These are phyloP conservation scores for Apodemus sylvaticus DNA, from an alignment of 2,113 vertebrate species.

Conservation along the genomic window DNA sequence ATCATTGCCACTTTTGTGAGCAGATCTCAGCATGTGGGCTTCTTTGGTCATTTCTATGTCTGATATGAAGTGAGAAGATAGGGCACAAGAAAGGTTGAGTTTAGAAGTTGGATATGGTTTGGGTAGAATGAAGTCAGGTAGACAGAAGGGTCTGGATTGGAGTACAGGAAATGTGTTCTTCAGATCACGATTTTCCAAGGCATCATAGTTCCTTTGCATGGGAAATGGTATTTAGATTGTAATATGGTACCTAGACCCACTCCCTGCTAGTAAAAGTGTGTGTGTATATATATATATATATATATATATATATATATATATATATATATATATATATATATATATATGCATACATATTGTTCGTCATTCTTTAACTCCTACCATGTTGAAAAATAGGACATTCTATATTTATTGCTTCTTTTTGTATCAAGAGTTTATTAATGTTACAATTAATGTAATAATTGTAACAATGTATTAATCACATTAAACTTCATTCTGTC, in stretches of 20 bases:
- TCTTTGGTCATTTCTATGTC: not conserved
- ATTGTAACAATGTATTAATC: too few species aligned
- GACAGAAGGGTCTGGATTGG: not conserved
- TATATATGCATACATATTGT: not conserved
- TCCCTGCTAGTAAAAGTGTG: not conserved
- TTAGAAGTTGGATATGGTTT: too few species aligned
- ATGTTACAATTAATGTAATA: too few species aligned
- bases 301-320: too few species aligned
- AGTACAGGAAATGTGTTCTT: not conserved
- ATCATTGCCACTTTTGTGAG: not conserved
- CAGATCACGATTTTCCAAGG: not conserved
- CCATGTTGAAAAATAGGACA: not conserved
- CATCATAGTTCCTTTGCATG: not conserved
- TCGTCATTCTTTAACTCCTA: not conserved
- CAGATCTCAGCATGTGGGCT: not conserved
- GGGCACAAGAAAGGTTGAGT: not conserved
- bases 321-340: too few species aligned
- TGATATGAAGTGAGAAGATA: not conserved
- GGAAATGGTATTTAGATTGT: not conserved
- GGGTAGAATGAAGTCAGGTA: not conserved
- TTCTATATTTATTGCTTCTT: not conserved
- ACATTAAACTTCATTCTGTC: not conserved
- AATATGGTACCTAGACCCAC: not conserved
- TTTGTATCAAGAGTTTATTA: too few species aligned
- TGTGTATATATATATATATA: not conserved